Conservation (phyloP, 2,888 invertebrate genomes). For the Labia minor region DNA sequence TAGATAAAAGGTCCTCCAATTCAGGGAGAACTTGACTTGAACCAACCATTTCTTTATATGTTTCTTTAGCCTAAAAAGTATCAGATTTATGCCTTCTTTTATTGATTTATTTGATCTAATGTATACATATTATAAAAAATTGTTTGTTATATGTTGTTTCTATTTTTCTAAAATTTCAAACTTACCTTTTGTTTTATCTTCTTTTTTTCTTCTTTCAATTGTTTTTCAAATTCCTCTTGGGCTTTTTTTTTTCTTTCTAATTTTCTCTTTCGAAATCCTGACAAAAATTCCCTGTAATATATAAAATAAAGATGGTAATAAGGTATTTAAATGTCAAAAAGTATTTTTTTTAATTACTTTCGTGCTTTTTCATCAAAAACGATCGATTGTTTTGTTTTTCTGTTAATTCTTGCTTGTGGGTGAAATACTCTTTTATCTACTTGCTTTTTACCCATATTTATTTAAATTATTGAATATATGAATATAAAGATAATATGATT, state of each 20-base stretch:
- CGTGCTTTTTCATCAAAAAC: constrained; percentile 51
- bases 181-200: constrained; percentile 61
- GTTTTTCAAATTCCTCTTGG: constrained; percentile 55
- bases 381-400: constrained; percentile 41
- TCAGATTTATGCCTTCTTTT: no score
- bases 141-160: no score
- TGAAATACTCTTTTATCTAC: constrained; percentile 19
- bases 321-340: neutral
- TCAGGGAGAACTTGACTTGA: constrained; percentile 60
- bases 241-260: constrained; percentile 63
- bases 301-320: constrained; percentile 18
- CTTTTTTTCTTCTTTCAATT: constrained; percentile 64
- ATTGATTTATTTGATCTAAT: neutral
- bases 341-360: constrained; percentile 37
- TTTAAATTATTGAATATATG: neutral
- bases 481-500: no score
- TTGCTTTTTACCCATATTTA: neutral
- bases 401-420: constrained; percentile 37
- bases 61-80: constrained; percentile 49
- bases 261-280: constrained; percentile 72
- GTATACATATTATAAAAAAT: neutral
- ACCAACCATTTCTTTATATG: constrained; percentile 61
- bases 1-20: constrained; percentile 52
- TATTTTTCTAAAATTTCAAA: no score
- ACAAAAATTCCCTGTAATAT: constrained; percentile 58